phyloP scores from a whole-genome alignment of 2,113 vertebrate genomes.

The Dromiciops gliroides region DNA sequence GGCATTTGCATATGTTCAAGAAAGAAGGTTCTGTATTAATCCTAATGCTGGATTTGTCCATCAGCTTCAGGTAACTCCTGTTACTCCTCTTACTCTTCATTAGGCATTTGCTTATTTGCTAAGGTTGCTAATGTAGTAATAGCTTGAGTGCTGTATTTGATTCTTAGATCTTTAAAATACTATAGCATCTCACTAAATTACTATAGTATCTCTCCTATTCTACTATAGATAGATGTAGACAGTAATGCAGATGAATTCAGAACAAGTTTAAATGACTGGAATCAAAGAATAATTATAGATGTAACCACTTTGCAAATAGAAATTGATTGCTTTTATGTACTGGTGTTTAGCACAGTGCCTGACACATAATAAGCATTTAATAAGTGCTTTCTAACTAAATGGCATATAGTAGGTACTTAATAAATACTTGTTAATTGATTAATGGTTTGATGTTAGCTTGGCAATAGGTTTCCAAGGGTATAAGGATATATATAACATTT shows the following conservation, averaged over 20 bases:
- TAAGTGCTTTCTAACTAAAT: no score
- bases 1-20: constrained; percentile 98
- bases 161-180: constrained; percentile 38
- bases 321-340: neutral
- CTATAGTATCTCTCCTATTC: neutral
- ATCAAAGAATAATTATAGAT: neutral
- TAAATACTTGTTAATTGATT: neutral
- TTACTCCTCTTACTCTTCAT: neutral
- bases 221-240: neutral
- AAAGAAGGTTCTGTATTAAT: constrained; percentile 99
- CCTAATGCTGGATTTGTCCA: constrained; percentile 99
- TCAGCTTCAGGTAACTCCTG: constrained; percentile 93
- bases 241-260: neutral
- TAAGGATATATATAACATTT: neutral
- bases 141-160: constrained; percentile 40
- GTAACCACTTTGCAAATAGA: neutral
- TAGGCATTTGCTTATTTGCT: constrained; percentile 27
- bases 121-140: constrained; percentile 6
- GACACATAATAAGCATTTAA: no score
- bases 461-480: no score
- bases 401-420: no score
- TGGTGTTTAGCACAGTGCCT: neutral
- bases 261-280: neutral
- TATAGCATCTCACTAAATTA: neutral
- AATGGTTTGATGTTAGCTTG: no score